Base-by-base conservation (phyloP, 2,113 vertebrate species). In the Rhynchomys soricoides region DNA sequence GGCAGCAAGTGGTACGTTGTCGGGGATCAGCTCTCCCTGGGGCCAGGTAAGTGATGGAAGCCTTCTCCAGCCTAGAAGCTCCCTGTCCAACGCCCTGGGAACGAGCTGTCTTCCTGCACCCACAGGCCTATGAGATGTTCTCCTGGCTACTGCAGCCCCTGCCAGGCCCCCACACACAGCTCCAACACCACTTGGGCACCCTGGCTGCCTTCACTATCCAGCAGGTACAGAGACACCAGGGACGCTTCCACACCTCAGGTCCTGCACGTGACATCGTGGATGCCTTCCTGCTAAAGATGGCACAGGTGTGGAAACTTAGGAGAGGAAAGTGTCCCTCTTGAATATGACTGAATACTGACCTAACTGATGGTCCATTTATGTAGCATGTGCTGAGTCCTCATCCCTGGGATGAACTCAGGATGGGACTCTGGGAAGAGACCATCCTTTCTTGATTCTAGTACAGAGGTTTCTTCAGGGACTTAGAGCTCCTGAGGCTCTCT, bases 101-200 rank as follows among this genome's bases (percentile, higher is more conserved):
- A 74, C 6, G 2, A 62, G 34, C 48, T 15, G 43, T 43, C 50
- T 8, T 94, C 66, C 66, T 22, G 59, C n/a, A 37, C 86, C 9
- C 31, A 2, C 97, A 98, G 96, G 21, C 86, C 57, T 97, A 95
- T 0, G 97, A 98, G 94, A 97, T 97, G 98, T 97, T 97, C 93
- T 97, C 96, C 70, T 0, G 57, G 90, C 4, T 97, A 40, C 97
- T 97, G 73, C 31, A n/a, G 68, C 17, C 0, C 40, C 90, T 98
- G 11, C 96, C 93, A 0, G 95, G 97, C 50, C 86, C 95, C 22
- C 95, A 85, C 26, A 77, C 1, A 1, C 86, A 91, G 79, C 78
- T 97, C 64, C 89, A 95, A 2, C 2, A 3, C 13, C 94, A 97
- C 21, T 1, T 97, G 62, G 13, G 9, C 26, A 88, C 89, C 21